Percentiles rank a stretch among this genome's conserved stretches.
phyloP scores from a whole-genome alignment of 1,140 invertebrate species.

The Drosophila eugracilis region DNA sequence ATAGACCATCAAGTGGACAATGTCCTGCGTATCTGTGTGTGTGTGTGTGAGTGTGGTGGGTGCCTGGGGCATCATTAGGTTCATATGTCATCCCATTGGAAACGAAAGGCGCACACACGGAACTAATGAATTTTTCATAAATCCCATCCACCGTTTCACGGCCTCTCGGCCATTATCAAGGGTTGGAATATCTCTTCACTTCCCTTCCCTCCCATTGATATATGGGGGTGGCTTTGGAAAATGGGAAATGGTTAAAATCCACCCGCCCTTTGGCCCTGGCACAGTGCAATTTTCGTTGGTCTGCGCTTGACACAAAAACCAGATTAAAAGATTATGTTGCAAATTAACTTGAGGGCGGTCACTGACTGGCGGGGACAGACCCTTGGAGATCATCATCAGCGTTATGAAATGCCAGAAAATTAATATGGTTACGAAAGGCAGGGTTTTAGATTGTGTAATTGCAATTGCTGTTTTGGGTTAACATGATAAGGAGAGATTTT shows the following conservation, averaged over 20 bases:
- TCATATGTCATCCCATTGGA: conserved; percentile 69
- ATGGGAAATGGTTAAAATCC: conserved; percentile 1
- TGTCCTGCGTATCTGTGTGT: conserved; percentile 16
- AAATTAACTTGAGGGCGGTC: conserved; percentile 73
- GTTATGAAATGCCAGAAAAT: conserved; percentile 18
- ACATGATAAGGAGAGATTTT: too few species aligned
- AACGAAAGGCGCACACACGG: conserved; percentile 45
- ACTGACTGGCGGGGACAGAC: too few species aligned
- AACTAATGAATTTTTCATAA: conserved; percentile 80
- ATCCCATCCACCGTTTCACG: conserved; percentile 52
- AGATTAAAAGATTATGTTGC: conserved; percentile 82
- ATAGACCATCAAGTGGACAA: conserved; percentile 59
- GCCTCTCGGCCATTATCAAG: conserved; percentile 11
- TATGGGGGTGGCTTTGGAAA: conserved; percentile 49
- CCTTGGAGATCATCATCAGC: conserved; percentile 12
- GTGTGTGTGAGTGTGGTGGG: background rate
- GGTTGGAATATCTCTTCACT: conserved; percentile 32
- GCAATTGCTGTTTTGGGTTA: too few species aligned
- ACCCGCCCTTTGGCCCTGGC: conserved; percentile 4
- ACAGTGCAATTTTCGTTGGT: conserved; percentile 16
- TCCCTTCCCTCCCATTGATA: too few species aligned
- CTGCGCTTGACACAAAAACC: conserved; percentile 81
- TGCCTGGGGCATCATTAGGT: conserved; percentile 65
- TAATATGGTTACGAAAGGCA: conserved; percentile 19
- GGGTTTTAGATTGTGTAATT: conserved; percentile 9